Evolutionary conservation across 2,797 vertebrate genomes (phyloP).

Genomic region (Chrysocyon brachyurus): DNA sequence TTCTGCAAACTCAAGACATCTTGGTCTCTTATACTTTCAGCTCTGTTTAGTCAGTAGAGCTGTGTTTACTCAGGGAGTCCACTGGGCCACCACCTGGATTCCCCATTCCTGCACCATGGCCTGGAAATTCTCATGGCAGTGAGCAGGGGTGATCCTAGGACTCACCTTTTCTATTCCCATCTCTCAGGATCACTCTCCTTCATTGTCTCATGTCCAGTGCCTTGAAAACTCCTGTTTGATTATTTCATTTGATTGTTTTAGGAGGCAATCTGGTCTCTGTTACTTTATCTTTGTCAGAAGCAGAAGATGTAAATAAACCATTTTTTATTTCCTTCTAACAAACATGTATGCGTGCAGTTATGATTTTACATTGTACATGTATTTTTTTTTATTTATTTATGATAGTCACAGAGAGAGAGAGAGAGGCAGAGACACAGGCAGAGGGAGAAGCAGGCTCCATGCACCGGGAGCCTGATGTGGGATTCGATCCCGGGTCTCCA

Average conservation of each 20-base stretch:
- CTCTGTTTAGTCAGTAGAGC: neutral
- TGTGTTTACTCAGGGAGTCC: neutral
- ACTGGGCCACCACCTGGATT: neutral
- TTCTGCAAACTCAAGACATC: neutral
- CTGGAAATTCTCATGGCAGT: neutral
- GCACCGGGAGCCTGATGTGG: no score
- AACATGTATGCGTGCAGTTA: neutral
- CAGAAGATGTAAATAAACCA: neutral
- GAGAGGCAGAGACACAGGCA: no score
- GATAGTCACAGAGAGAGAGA: no score
- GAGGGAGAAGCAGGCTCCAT: no score
- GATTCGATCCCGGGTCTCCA: no score
- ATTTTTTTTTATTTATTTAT: no score
- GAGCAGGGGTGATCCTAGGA: neutral
- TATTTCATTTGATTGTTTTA: neutral
- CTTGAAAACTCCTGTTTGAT: neutral
- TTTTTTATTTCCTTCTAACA: neutral
- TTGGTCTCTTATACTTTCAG: neutral
- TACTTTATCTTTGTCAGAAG: neutral
- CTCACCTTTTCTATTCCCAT: neutral
- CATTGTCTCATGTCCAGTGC: neutral
- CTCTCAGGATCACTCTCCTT: neutral
- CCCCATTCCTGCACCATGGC: neutral
- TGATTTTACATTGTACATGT: neutral
- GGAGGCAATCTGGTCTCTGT: neutral